A percentile compares a stretch with the other conserved stretches of the same genome.
Conservation (phyloP, 1,140 invertebrate genomes). For the Pantala flavescens region DNA sequence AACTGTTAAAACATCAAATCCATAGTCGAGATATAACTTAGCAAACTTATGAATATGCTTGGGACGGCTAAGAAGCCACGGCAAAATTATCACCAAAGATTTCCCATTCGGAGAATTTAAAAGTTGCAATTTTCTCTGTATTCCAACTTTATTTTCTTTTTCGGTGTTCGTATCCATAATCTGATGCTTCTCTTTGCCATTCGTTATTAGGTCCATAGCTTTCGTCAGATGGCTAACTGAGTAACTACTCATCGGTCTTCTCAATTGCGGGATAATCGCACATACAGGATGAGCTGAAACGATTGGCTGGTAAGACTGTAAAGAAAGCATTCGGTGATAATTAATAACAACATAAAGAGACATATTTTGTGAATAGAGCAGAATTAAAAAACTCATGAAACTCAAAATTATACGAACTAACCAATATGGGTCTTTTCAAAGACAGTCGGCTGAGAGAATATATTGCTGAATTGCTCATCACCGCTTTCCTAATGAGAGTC, state of each 20-base stretch:
- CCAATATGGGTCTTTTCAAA: not conserved
- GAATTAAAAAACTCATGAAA: not conserved
- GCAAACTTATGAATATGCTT: slow-evolving; percentile 75
- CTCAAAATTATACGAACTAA: not conserved
- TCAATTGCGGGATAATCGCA: not conserved
- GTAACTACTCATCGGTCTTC: not conserved
- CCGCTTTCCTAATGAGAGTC: too few relatives aligned
- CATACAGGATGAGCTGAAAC: not conserved
- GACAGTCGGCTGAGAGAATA: not conserved
- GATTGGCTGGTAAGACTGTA: not conserved
- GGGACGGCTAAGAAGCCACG: slow-evolving; percentile 72
- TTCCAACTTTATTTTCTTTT: not conserved
- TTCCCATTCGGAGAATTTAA: not conserved
- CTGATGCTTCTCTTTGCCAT: not conserved
- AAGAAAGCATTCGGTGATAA: not conserved
- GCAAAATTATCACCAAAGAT: slow-evolving; percentile 60
- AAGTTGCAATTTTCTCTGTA: not conserved
- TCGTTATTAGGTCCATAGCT: not conserved
- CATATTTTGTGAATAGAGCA: too few relatives aligned
- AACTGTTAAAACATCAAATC: slow-evolving; percentile 76
- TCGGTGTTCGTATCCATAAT: not conserved
- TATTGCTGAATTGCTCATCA: too few relatives aligned
- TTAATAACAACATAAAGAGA: not conserved
- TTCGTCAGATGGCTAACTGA: not conserved
- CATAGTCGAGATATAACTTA: slow-evolving; percentile 67